Evolutionary conservation across 2,888 invertebrate genomes (phyloP).

Genomic region (Holacanthella duospinosa): DNA sequence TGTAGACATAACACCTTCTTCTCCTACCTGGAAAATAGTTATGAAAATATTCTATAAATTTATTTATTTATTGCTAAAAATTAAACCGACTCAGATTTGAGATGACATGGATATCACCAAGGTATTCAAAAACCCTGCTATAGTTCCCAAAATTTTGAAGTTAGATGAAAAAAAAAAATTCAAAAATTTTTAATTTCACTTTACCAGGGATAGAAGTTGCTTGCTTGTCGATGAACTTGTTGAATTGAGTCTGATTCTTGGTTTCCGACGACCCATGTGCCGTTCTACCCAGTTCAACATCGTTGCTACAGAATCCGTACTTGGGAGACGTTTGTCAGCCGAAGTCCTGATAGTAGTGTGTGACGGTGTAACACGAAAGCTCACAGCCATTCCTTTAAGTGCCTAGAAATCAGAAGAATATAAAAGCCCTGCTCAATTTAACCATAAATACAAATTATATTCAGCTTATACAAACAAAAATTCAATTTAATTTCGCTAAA

Average conservation of each 20-base stretch:
- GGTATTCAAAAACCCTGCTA: no score
- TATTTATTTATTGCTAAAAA: no score
- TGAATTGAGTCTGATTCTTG: constrained; percentile 42
- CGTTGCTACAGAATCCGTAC: constrained; percentile 77
- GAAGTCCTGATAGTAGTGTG: constrained; percentile 75
- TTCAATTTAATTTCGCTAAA: background rate
- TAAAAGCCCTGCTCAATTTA: background rate
- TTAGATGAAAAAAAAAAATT: background rate
- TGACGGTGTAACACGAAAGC: constrained; percentile 77
- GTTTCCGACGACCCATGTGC: constrained; percentile 67
- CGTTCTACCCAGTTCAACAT: constrained; percentile 84
- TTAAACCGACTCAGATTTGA: no score
- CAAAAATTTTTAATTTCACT: constrained; percentile 13
- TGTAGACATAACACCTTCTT: constrained; percentile 29
- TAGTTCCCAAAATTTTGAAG: no score
- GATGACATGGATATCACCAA: no score
- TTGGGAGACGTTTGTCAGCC: constrained; percentile 74
- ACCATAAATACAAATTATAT: no score
- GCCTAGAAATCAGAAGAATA: constrained; percentile 49
- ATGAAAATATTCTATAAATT: background rate
- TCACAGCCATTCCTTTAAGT: constrained; percentile 83
- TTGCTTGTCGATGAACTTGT: constrained; percentile 20
- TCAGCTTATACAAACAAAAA: no score
- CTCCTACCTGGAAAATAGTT: constrained; percentile 24
- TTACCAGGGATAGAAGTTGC: constrained; percentile 32